These are phyloP conservation scores for Alligator mississippiensis DNA, from an alignment of 2,113 vertebrate genomes.

Conservation along the genomic window DNA sequence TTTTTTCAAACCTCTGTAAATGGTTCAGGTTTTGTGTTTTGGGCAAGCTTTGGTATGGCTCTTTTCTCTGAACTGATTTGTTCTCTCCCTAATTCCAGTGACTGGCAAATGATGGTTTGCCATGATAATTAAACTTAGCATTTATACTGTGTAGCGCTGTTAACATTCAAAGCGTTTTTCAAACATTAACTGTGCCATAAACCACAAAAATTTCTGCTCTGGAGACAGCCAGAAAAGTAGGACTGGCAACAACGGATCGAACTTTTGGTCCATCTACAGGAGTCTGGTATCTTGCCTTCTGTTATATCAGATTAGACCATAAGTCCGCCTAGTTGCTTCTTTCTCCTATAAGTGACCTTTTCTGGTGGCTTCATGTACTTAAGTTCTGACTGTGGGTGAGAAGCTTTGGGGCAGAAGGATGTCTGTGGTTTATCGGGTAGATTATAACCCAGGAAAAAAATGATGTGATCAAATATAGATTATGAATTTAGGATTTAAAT, in stretches of 20 bases:
- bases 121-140: conserved; percentile 62
- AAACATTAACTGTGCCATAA: conserved; percentile 73
- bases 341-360: conserved; percentile 62
- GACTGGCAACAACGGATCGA: conserved; percentile 67
- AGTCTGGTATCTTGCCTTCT: conserved; percentile 67
- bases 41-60: conserved; percentile 57
- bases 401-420: conserved; percentile 47
- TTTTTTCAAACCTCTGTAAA: conserved; percentile 71
- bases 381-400: conserved; percentile 66
- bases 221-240: conserved; percentile 73
- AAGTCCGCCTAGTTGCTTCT: conserved; percentile 63
- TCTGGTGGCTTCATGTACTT: conserved; percentile 71
- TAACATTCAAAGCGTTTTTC: conserved; percentile 67
- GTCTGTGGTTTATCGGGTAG: conserved; percentile 31
- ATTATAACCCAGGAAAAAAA: conserved; percentile 62
- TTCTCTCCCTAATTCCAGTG: conserved; percentile 58
- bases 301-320: conserved; percentile 48
- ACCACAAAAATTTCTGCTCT: conserved; percentile 70
- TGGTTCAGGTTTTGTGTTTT: conserved; percentile 72
- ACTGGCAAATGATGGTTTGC: conserved; percentile 66
- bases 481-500: conserved; percentile 75
- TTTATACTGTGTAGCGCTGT: conserved; percentile 69
- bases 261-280: conserved; percentile 63
- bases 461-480: conserved; percentile 72
- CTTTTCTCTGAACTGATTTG: conserved; percentile 63